Conservation (phyloP, 2,113 vertebrate genomes). For the Spea multiplicata region DNA sequence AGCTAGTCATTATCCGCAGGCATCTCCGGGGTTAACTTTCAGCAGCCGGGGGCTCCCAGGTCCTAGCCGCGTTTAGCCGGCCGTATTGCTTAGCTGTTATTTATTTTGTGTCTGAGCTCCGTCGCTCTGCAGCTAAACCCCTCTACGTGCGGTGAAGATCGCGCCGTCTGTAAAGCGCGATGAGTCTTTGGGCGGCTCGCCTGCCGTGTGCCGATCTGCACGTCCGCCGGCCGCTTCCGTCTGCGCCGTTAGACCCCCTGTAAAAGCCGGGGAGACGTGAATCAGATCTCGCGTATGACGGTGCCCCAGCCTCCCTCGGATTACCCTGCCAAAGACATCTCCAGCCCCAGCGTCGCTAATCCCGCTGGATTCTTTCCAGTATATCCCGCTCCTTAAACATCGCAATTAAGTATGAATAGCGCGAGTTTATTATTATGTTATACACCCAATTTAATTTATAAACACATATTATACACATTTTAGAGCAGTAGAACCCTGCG, state of each 20-base stretch:
- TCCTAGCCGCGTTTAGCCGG: neutral
- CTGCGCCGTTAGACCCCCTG: neutral
- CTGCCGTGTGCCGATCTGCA: conserved; percentile 1
- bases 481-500: no score
- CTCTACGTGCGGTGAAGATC: conserved; percentile 9
- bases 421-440: no score
- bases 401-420: no score
- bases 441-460: no score
- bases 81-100: neutral
- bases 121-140: neutral
- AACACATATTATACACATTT: no score
- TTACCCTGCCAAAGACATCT: no score
- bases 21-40: neutral
- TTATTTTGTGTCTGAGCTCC: neutral
- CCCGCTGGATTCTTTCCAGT: no score
- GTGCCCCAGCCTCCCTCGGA: no score
- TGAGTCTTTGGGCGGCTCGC: conserved; percentile 6
- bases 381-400: no score
- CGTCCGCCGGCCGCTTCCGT: conserved; percentile 18
- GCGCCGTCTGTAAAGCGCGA: neutral
- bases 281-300: neutral
- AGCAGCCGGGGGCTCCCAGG: neutral
- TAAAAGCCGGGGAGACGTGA: neutral
- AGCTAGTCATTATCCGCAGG: no score
- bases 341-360: no score